Base-by-base conservation (phyloP, 2,113 vertebrate species). In the Mugil cephalus region DNA sequence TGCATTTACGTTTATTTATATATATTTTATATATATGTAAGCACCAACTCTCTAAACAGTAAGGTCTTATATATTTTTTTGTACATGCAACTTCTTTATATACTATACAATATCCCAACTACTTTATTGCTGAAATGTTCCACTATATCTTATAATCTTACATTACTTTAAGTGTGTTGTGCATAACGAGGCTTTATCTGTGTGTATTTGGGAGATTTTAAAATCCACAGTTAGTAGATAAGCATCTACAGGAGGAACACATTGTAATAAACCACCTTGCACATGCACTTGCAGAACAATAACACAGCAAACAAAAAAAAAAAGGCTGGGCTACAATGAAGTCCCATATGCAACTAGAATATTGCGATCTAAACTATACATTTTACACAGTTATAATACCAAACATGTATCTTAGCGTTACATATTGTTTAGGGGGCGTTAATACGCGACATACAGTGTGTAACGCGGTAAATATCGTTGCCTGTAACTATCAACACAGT, bases 401-500 rank as follows among this genome's bases (percentile, higher is more conserved):
- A 38, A 42, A 7, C 0, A 8, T n/a, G 39, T 58, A 11, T 56
- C 11, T 43, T 2, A 18, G 1, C 10, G 9, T 14, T 18, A 21
- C 0, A 0, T 0, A 4, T 8, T 38, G 1, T 64, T 69, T 1
- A 1, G 1, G n/a, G 1, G 7, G 1, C 13, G 30, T 38, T 42
- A 48, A 59, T 1, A 8, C 0, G 4, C 6, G 38, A 8, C 10
- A 7, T 35, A 6, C 3, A 38, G 8, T 14, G 12, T 38, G 36
- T 24, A 52, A 45, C 0, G 7, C 1, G 9, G 8, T 42, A 15
- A 2, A 47, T 38, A 39, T 7, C 2, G 11, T n/a, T 60, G 10
- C 14, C n/a, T n/a, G 12, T 3, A 13, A 62, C 36, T 35, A 63
- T 51, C 59, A 73, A 61, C 68, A 76, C 35, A 78, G 51, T 82